These are phyloP conservation scores for Metacarcinus magister DNA, from an alignment of 2,888 invertebrate species.

Conservation along the genomic window DNA sequence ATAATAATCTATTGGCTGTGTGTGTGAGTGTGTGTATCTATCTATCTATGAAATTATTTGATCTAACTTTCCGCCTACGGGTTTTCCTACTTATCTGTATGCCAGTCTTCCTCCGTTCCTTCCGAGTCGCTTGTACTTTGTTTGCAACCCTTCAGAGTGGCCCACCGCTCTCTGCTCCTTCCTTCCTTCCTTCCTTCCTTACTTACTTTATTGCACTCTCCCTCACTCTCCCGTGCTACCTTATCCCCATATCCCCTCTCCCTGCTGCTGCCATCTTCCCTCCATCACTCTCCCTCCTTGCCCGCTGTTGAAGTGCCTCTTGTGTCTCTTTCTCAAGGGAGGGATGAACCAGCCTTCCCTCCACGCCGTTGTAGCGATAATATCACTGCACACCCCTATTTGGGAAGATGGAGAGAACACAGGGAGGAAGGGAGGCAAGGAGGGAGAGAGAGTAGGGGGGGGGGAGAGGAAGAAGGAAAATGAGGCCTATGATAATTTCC, in stretches of 20 bases:
- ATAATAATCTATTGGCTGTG: too few relatives aligned
- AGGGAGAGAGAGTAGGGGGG: constrained; percentile 15
- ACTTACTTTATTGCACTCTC: background rate
- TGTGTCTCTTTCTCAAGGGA: constrained; percentile 40
- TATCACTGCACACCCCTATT: constrained; percentile 45
- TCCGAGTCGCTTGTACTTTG: too few relatives aligned
- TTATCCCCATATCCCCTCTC: background rate
- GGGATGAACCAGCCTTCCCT: constrained; percentile 45
- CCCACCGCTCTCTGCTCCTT: background rate
- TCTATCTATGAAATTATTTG: too few relatives aligned
- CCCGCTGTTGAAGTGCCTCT: constrained; percentile 38
- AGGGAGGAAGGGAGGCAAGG: constrained; percentile 30
- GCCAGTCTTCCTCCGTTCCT: background rate
- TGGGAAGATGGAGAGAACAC: constrained; percentile 38
- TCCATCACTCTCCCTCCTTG: constrained; percentile 36
- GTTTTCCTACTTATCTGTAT: background rate
- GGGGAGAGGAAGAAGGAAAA: constrained; percentile 51
- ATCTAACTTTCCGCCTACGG: too few relatives aligned
- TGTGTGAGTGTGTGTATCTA: too few relatives aligned
- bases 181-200: background rate
- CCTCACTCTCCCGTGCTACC: constrained; percentile 8
- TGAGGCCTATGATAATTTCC: constrained; percentile 41
- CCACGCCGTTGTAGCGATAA: constrained; percentile 45
- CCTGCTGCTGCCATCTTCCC: background rate
- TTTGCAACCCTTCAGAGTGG: background rate